Evolutionary conservation across 2,113 vertebrate species (phyloP).

Genomic region (Hystrix brachyura): DNA sequence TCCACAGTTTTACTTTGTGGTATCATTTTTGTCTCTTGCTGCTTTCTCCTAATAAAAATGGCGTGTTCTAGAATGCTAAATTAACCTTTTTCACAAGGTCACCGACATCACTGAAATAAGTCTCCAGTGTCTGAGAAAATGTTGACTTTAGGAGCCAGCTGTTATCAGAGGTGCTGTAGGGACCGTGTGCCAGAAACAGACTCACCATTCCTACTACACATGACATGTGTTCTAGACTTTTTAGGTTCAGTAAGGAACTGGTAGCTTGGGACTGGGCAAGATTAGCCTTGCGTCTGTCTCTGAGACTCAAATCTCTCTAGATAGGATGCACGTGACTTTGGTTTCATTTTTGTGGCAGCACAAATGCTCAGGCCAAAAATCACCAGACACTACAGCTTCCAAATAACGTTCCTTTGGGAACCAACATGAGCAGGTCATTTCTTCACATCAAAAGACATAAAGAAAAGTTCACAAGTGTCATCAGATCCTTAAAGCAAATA

Average conservation of each 20-base stretch:
- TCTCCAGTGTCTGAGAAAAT: neutral
- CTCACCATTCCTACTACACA: neutral
- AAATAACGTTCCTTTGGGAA: neutral
- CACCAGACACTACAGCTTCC: neutral
- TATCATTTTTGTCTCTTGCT: neutral
- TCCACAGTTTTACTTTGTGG: neutral
- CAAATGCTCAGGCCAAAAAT: neutral
- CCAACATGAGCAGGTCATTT: neutral
- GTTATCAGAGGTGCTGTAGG: neutral
- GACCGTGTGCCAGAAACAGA: neutral
- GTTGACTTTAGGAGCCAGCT: neutral
- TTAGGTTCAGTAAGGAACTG: neutral
- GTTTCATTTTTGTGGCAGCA: neutral
- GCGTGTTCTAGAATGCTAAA: neutral
- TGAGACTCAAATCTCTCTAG: neutral
- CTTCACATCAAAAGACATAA: neutral
- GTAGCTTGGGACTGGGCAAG: neutral
- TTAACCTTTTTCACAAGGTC: neutral
- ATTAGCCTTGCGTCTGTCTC: neutral
- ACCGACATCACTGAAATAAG: neutral
- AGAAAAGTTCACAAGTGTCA: slow-evolving; percentile 33
- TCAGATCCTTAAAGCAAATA: slow-evolving; percentile 4
- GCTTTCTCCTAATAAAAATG: neutral
- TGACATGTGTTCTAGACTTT: neutral
- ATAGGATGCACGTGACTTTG: neutral